A percentile compares a stretch with the other conserved stretches of the same genome.
phyloP scores from a whole-genome alignment of 2,888 invertebrate genomes.

The Spilosoma lubricipeda region DNA sequence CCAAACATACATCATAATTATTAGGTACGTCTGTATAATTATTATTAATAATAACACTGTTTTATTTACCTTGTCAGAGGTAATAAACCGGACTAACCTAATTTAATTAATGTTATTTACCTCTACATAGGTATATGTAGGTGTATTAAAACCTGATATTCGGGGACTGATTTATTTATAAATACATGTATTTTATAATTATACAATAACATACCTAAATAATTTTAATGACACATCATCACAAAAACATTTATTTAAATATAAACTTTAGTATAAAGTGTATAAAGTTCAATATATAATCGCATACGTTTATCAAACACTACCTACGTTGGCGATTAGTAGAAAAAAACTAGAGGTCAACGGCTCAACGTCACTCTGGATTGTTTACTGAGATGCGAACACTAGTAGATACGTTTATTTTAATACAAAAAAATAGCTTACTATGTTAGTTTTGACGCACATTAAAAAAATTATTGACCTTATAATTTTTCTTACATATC shows the following conservation, averaged over 20 bases:
- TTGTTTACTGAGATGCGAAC: neutral
- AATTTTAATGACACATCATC: too few species aligned
- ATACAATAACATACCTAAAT: too few species aligned
- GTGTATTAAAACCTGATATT: neutral
- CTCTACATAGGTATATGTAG: neutral
- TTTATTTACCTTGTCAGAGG: conserved; percentile 1
- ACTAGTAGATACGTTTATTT: neutral
- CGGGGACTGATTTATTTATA: neutral
- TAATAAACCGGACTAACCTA: neutral
- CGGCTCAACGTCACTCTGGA: too few species aligned
- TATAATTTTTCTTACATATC: too few species aligned
- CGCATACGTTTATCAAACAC: neutral
- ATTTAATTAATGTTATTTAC: neutral
- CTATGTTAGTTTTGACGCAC: too few species aligned
- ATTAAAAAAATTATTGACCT: too few species aligned
- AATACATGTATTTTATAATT: too few species aligned
- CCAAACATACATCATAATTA: neutral
- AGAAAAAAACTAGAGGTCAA: too few species aligned
- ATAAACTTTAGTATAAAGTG: neutral
- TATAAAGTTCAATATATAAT: neutral
- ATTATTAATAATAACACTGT: neutral
- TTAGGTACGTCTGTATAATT: neutral
- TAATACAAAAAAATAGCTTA: neutral
- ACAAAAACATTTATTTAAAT: neutral
- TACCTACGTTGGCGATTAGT: too few species aligned